These are phyloP conservation scores for Rhopalosiphum nymphaeae DNA, from an alignment of 2,888 invertebrate genomes.

Conservation along the genomic window DNA sequence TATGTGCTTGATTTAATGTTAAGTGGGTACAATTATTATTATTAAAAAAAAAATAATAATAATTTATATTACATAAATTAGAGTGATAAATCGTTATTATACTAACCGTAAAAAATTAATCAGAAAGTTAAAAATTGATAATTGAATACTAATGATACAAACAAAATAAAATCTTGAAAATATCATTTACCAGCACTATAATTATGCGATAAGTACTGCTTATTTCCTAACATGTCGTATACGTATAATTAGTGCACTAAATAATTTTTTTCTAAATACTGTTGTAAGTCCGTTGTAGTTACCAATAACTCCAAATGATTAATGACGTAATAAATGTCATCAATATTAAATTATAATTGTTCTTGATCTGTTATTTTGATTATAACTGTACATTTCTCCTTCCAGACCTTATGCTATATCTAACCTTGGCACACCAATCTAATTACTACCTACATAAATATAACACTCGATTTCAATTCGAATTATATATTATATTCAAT, in stretches of 20 bases:
- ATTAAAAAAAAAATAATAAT: not conserved
- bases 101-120: not conserved
- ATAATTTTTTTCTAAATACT: constrained; percentile 4
- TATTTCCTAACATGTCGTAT: not conserved
- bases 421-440: not conserved
- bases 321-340: constrained; percentile 27
- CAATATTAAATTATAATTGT: not conserved
- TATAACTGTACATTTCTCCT: constrained; percentile 3
- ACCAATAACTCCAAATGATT: constrained; percentile 16
- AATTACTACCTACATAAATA: not conserved
- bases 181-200: constrained; percentile 20
- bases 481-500: not conserved
- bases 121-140: not conserved
- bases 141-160: constrained; percentile 45
- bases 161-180: not conserved
- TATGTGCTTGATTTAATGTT: not conserved
- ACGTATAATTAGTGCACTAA: constrained; percentile 26
- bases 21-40: not conserved
- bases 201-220: not conserved
- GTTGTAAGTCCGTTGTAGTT: not conserved
- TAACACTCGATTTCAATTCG: not conserved
- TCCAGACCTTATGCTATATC: not conserved
- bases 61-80: not conserved
- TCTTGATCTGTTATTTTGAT: not conserved
- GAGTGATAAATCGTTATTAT: constrained; percentile 35